Evolutionary conservation across 2,888 invertebrate species (phyloP).

Genomic region (Lasioglossum marginatum): DNA sequence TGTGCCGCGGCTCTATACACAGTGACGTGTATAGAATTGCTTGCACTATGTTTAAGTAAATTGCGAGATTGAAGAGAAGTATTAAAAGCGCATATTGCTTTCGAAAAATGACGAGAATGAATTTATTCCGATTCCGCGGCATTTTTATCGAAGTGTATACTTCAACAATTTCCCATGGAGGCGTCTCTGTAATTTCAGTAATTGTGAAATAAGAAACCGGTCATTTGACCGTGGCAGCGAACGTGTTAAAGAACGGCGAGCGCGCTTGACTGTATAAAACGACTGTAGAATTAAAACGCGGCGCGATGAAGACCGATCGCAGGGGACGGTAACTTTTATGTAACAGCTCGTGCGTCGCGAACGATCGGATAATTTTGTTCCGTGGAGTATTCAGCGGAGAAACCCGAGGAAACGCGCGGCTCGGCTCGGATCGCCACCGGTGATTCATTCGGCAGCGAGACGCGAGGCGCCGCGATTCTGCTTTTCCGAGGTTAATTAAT

Average conservation of each 20-base stretch:
- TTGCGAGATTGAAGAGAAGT: neutral
- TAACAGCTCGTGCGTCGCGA: conserved; percentile 14
- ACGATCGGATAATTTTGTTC: conserved; percentile 24
- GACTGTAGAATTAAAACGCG: neutral
- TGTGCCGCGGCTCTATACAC: neutral
- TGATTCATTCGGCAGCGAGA: conserved; percentile 57
- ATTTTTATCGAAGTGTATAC: neutral
- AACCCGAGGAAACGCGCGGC: conserved; percentile 33
- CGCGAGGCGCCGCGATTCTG: conserved; percentile 70
- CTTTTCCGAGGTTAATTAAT: conserved; percentile 69
- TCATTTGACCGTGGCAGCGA: neutral
- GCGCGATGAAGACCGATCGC: neutral
- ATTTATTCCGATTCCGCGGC: too few relatives aligned
- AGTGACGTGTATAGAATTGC: neutral
- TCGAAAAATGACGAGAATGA: neutral
- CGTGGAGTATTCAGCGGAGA: conserved; percentile 12
- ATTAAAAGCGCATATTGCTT: neutral
- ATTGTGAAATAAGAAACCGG: neutral
- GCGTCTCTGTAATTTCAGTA: neutral
- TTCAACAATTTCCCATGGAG: neutral
- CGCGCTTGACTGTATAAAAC: neutral
- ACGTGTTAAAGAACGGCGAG: neutral
- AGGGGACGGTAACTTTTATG: conserved; percentile 20
- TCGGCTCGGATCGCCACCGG: conserved; percentile 25
- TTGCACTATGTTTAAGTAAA: neutral